Percentiles rank a stretch among this genome's conserved stretches.
Conservation (phyloP, 2,797 vertebrate genomes). For the Hyperoplus lanceolatus region DNA sequence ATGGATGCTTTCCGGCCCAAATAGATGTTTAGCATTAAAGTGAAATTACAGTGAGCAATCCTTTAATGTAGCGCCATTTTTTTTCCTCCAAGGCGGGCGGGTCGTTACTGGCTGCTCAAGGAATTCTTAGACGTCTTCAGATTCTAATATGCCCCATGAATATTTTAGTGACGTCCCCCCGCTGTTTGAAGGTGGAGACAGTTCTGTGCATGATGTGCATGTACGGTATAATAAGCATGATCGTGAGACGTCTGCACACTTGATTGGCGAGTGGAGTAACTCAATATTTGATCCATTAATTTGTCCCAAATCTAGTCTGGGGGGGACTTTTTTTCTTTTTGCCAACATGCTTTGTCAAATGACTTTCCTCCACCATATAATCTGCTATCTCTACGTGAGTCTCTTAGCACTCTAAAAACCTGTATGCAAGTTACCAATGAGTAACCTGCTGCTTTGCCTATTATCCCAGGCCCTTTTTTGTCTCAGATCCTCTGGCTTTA, state of each 20-base stretch:
- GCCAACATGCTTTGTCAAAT: no score
- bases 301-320: conserved; percentile 4
- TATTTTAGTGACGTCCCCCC: conserved; percentile 18
- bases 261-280: not conserved
- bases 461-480: conserved; percentile 14
- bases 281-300: not conserved
- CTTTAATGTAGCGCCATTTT: not conserved
- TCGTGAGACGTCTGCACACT: conserved; percentile 14
- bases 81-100: not conserved
- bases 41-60: conserved; percentile 22
- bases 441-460: conserved; percentile 16
- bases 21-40: conserved; percentile 30
- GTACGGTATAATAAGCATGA: not conserved
- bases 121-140: conserved; percentile 11
- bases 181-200: conserved; percentile 14
- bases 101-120: conserved; percentile 18
- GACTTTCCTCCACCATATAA: not conserved
- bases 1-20: conserved; percentile 23
- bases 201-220: conserved; percentile 1
- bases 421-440: not conserved
- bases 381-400: not conserved
- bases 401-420: not conserved
- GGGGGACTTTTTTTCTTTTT: not conserved
- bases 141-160: conserved; percentile 28
- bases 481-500: conserved; percentile 9